These are phyloP conservation scores for Phymastichus coffea DNA, from an alignment of 1,140 invertebrate genomes.

Conservation along the genomic window DNA sequence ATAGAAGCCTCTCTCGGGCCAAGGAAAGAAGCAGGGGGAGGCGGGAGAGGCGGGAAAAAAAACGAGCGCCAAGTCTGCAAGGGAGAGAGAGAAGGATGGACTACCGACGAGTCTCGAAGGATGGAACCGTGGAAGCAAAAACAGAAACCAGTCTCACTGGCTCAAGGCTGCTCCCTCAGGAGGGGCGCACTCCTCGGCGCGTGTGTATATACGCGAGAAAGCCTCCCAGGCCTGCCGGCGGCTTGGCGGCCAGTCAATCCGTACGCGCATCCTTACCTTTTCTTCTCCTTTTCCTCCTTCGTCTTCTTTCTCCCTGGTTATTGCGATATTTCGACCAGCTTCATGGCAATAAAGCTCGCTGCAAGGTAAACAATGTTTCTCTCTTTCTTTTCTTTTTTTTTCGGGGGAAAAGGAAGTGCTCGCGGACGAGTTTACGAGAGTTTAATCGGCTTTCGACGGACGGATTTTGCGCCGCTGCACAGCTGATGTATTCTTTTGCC, in stretches of 20 bases:
- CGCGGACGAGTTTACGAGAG: no score
- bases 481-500: no score
- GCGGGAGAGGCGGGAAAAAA: constrained; percentile 27
- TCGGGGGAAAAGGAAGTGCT: no score
- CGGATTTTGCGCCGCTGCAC: no score
- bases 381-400: no score
- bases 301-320: no score
- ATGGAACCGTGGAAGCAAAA: constrained; percentile 57
- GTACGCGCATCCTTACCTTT: neutral
- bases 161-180: constrained; percentile 51
- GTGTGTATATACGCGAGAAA: neutral
- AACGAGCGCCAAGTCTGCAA: constrained; percentile 29
- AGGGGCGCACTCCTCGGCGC: constrained; percentile 15
- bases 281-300: neutral
- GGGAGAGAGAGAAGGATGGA: constrained; percentile 48
- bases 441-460: no score
- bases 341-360: constrained; percentile 1
- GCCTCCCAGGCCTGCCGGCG: neutral
- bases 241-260: neutral
- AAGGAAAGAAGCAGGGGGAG: constrained; percentile 28
- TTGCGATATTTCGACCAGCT: no score
- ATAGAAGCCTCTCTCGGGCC: constrained; percentile 1
- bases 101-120: constrained; percentile 51
- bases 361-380: constrained; percentile 14
- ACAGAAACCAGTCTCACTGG: constrained; percentile 59